Conservation (phyloP, 2,797 vertebrate genomes). For the Cichlasoma orientale region DNA sequence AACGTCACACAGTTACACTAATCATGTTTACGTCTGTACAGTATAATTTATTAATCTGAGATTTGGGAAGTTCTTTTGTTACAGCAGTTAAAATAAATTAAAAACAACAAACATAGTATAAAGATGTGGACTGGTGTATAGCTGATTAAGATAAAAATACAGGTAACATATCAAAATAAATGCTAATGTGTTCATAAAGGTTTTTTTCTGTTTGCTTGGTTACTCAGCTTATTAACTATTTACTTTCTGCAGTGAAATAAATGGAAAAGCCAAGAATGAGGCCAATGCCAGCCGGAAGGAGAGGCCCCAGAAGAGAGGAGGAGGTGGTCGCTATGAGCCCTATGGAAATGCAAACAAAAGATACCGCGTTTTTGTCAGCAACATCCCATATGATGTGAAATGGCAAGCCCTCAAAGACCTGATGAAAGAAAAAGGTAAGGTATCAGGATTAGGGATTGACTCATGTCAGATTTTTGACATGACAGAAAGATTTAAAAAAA, state of each 20-base stretch:
- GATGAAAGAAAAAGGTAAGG: slow-evolving; percentile 98
- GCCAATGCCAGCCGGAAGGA: slow-evolving; percentile 85
- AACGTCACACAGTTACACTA: neutral
- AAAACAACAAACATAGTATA: neutral
- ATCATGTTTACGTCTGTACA: neutral
- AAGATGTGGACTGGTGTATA: neutral
- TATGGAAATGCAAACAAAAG: slow-evolving; percentile 86
- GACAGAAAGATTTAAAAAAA: neutral
- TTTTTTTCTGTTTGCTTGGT: neutral
- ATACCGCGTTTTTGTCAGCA: slow-evolving; percentile 97
- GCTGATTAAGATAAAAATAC: neutral
- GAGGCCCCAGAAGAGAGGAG: slow-evolving; percentile 90
- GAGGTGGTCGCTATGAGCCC: slow-evolving; percentile 90
- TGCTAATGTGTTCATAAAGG: no score
- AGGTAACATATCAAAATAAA: no score
- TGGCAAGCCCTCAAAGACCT: slow-evolving; percentile 98
- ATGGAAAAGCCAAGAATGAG: slow-evolving; percentile 86
- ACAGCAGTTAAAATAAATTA: neutral
- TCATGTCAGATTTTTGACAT: slow-evolving; percentile 17
- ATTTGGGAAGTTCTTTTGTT: neutral
- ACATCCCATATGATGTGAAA: slow-evolving; percentile 98
- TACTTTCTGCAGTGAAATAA: slow-evolving; percentile 79
- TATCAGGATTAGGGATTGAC: slow-evolving; percentile 10
- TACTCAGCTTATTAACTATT: neutral
- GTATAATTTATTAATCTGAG: neutral